Conservation (phyloP, 2,888 invertebrate species). For the Mylabris sibirica region DNA sequence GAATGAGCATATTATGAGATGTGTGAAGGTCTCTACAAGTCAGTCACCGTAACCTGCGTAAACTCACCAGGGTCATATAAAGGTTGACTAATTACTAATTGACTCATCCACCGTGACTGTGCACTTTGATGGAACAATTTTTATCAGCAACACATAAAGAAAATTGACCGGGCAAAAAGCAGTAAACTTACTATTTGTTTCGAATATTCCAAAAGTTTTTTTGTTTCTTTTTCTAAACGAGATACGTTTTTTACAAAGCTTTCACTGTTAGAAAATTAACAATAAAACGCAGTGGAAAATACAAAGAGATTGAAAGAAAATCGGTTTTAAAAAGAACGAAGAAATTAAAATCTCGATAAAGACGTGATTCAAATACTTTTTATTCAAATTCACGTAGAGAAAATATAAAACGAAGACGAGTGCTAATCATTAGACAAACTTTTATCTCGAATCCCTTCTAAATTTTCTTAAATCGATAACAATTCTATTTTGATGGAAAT, state of each 20-base stretch:
- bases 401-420: too few relatives aligned
- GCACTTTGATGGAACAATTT: neutral
- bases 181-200: too few relatives aligned
- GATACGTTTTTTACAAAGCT: too few relatives aligned
- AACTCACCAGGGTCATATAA: neutral
- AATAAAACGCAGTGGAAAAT: neutral
- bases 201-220: too few relatives aligned
- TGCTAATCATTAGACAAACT: too few relatives aligned
- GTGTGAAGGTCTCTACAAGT: neutral
- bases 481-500: too few relatives aligned
- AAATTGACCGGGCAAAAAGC: neutral
- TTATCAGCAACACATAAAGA: neutral
- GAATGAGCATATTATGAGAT: neutral
- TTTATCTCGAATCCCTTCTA: too few relatives aligned
- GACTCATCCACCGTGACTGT: slow-evolving; percentile 8
- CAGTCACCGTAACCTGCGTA: neutral
- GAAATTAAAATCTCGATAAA: neutral
- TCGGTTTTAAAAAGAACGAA: neutral
- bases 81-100: slow-evolving; percentile 2
- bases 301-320: neutral
- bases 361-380: neutral
- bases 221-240: too few relatives aligned
- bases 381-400: too few relatives aligned
- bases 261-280: neutral
- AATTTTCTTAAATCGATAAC: too few relatives aligned